Conservation (phyloP, 2,113 vertebrate genomes). For the Anhinga rufa region DNA sequence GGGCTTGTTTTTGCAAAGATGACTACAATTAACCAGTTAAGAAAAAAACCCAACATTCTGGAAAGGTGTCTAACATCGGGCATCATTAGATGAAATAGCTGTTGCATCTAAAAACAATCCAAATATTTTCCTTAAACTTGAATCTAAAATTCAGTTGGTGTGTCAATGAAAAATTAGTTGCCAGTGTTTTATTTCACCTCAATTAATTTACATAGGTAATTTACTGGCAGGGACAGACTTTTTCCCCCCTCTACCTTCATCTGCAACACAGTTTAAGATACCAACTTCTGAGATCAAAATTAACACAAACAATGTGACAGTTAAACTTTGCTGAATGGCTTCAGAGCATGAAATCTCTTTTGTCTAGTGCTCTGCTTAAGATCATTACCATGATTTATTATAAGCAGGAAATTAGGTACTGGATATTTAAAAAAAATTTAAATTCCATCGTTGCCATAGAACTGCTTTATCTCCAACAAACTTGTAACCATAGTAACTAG, state of each 20-base stretch:
- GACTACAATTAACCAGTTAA: not conserved
- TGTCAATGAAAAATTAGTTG: not conserved
- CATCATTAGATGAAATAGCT: not conserved
- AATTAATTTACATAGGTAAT: not conserved
- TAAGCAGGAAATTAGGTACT: constrained; percentile 69
- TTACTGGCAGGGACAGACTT: not conserved
- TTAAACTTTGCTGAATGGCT: not conserved
- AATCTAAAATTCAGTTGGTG: not conserved
- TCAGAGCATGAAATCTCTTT: not conserved
- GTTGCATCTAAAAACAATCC: not conserved
- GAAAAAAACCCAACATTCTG: not conserved
- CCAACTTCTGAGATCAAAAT: not conserved
- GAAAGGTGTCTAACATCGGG: not conserved
- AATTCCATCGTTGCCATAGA: constrained; percentile 51
- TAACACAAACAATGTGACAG: not conserved
- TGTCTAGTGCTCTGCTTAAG: constrained; percentile 26
- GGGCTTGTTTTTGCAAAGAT: not conserved
- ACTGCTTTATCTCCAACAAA: constrained; percentile 39
- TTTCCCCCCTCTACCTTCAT: not conserved
- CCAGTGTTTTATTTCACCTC: not conserved
- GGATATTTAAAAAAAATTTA: constrained; percentile 70
- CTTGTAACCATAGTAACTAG: constrained; percentile 66
- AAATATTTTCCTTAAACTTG: not conserved
- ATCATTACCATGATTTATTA: constrained; percentile 68
- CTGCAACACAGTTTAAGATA: not conserved